Base-by-base conservation (phyloP, 2,797 vertebrate genomes). In the Echeneis naucrates region DNA sequence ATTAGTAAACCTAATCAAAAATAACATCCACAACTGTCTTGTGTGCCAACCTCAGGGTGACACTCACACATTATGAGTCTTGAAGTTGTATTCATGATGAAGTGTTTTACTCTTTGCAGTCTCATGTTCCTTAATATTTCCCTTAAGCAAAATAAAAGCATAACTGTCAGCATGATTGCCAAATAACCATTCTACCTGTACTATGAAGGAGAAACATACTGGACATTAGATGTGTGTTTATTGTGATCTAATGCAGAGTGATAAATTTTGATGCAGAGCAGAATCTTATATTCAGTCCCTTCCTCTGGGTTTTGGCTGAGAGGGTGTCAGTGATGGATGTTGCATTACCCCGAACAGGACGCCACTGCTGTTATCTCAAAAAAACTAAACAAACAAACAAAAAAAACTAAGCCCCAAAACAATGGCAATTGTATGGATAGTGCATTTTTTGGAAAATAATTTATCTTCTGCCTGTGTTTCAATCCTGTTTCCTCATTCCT, bases 11-110 rank as follows among this genome's bases (percentile, higher is more conserved):
- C n/a, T n/a, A n/a, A n/a, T n/a, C n/a, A n/a, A n/a, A n/a, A n/a
- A n/a, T n/a, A n/a, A n/a, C n/a, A n/a, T n/a, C n/a, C n/a, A n/a
- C n/a, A n/a, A n/a, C 32, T 40, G 40, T 44, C 5, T 42, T n/a
- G 16, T 17, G 61, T 26, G 61, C 42, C 50, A 42, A 54, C 27
- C 57, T 42, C 21, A 62, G 52, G 26, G 56, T 7, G 5, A 32
- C 66, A 23, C 55, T 67, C 38, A 57, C 57, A 62, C 57, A 53
- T 63, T 58, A 66, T 1, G 14, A 70, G 50, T 67, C 10, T 60
- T 47, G 13, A 24, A 30, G 14, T n/a, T 59, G 19, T 47, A 17
- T 16, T 71, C n/a, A 7, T 14, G 44, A 30, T n/a, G 32, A 12
- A 65, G 21, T 33, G 10, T 23, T 38, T 45, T 4, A 23, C 4